A percentile compares a stretch with the other conserved stretches of the same genome.
Evolutionary conservation across 2,797 vertebrate genomes (phyloP).

Genomic region (Hephaestus fuliginosus): DNA sequence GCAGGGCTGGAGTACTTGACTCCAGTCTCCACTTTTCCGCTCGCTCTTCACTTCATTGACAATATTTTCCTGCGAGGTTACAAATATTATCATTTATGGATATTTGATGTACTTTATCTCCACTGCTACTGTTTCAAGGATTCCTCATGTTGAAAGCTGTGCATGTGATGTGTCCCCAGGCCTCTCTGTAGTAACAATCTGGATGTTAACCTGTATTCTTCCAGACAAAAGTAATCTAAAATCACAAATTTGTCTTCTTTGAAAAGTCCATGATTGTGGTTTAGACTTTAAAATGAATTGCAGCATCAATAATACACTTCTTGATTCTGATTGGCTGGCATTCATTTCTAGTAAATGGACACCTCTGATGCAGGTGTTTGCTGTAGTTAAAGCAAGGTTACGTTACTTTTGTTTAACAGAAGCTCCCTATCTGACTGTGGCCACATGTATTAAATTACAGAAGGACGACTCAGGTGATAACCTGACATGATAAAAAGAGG

Average conservation of each 20-base stretch:
- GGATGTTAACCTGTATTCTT: not conserved
- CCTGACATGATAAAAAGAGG: not conserved
- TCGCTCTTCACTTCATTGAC: conserved; percentile 8
- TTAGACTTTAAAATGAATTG: not conserved
- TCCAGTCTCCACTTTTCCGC: conserved; percentile 30
- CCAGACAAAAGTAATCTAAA: no score
- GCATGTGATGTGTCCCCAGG: not conserved
- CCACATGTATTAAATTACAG: no score
- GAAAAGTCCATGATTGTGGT: not conserved
- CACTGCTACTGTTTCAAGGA: not conserved
- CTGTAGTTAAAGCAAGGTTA: not conserved
- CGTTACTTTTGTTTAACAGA: not conserved
- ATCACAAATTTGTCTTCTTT: not conserved
- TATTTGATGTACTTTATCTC: conserved; percentile 31
- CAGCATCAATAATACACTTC: not conserved
- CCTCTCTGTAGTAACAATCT: not conserved
- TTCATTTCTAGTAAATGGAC: no score
- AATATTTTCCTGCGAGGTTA: conserved; percentile 23
- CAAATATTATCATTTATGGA: conserved; percentile 29
- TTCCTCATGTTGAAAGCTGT: not conserved
- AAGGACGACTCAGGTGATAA: not conserved
- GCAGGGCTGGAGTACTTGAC: conserved; percentile 26
- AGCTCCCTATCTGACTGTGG: no score
- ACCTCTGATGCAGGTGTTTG: no score
- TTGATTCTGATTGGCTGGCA: not conserved